Evolutionary conservation across 2,113 vertebrate genomes (phyloP), one percentile per base, ranked within the genome.

Genomic region (Cavia aperea): DNA sequence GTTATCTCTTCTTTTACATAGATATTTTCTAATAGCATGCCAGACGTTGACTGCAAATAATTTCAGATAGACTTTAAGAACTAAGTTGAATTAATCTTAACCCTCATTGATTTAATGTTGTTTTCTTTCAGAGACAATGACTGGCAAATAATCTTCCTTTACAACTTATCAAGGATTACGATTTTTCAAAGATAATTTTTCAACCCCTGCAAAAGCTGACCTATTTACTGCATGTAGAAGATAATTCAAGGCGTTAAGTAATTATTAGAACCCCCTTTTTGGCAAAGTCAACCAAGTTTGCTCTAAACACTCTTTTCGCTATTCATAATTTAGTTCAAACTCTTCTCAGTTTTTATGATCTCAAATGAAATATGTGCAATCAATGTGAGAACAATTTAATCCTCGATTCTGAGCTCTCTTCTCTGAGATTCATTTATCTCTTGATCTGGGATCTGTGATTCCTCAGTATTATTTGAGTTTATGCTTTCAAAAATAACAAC

Each of bases 261-360:
- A 51, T 62, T 70, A 12, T 19, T 24, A 33, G 16, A 12, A 31
- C 21, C 5, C 43, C 14, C 3, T 62, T 15, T 21, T 81, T 58
- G 18, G 33, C 16, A n/a, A 16, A 5, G 7, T 29, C 43, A 75
- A 81, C 72, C 4, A 23, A 72, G 2, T 11, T 7, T 29, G 43
- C 10, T 26, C 8, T 63, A 9, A 5, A 15, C 0, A 0, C 18
- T 7, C 21, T 18, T 2, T 66, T 85, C 11, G 0, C 7, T 75
- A 85, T 26, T 81, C 60, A 54, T 75, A 75, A 23, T 31, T 51
- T 66, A 33, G 51, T 51, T 60, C 56, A 81, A 81, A 75, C 7
- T 83, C 13, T 79, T 73, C 31, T 78, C 36, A 46, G 60, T 21
- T 81, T 81, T 5, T 33, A 51, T 68, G 39, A 70, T 60, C 18